Evolutionary conservation across 2,797 vertebrate genomes (phyloP).

Genomic region (Amniataba percoides): DNA sequence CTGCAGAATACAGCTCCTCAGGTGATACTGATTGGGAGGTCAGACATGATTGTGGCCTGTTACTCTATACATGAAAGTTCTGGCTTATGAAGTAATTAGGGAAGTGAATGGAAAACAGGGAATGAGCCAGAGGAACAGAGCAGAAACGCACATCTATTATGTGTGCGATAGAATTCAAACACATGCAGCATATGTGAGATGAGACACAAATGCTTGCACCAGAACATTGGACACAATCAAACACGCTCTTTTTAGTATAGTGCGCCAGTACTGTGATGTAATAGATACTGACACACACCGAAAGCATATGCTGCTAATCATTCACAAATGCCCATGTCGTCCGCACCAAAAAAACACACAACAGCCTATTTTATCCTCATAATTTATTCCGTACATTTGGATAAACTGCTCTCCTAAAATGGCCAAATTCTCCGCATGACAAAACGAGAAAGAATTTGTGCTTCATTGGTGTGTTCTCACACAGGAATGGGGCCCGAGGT

Average conservation of each 20-base stretch:
- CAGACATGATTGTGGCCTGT: conserved; percentile 15
- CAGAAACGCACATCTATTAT: conserved; percentile 33
- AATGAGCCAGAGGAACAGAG: conserved; percentile 41
- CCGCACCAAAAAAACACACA: conserved; percentile 37
- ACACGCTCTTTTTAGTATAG: conserved; percentile 11
- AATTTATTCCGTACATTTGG: conserved; percentile 54
- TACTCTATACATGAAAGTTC: conserved; percentile 29
- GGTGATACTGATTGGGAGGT: conserved; percentile 51
- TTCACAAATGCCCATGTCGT: conserved; percentile 53
- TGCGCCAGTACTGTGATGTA: conserved; percentile 44
- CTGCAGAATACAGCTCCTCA: conserved; percentile 25
- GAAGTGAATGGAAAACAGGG: conserved; percentile 57
- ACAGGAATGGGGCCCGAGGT: conserved; percentile 41
- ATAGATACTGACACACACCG: conserved; percentile 33
- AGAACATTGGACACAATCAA: conserved; percentile 28
- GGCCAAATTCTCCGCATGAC: conserved; percentile 11
- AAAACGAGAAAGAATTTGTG: conserved; percentile 24
- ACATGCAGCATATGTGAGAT: conserved; percentile 19
- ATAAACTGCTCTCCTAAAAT: conserved; percentile 18
- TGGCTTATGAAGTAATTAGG: conserved; percentile 36
- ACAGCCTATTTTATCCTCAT: conserved; percentile 11
- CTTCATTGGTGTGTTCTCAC: conserved; percentile 15
- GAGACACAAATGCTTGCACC: conserved; percentile 12
- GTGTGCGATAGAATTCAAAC: conserved; percentile 25
- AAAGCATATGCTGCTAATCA: conserved; percentile 52